Base-by-base conservation (phyloP, 2,888 invertebrate species). In the Noctua janthe region DNA sequence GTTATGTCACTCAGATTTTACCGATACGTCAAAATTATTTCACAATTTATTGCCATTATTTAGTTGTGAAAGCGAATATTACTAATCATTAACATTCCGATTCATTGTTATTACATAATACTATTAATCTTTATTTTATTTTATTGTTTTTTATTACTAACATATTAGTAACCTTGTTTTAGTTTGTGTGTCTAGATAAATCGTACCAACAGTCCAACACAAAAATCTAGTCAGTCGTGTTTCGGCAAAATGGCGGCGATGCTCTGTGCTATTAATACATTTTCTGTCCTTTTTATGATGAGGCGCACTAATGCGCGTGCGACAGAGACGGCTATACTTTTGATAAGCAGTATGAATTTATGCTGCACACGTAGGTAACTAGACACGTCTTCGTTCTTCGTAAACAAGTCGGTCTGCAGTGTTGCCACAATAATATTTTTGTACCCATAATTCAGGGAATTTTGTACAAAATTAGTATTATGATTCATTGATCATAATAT, bases 361-460 rank as follows among this genome's bases (percentile, higher is more conserved):
- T 94, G 94, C 93, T 94, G 96, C 95, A 95, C 94, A 96, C 96
- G 97, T 96, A 96, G 89, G 89, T 90, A 96, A 96, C 92, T 93
- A 96, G 96, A 96, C 96, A 96, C 96, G 96, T 96, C 96, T 95
- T 95, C 95, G 94, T 93, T 94, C 94, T 94, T 95, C 94, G 95
- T 96, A 96, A 97, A 96, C 96, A 97, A 96, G 94, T 93, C 90
- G 90, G 91, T 90, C 87, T 81, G 74, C 86, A 89, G 94, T 94
- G 95, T 94, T 96, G 94, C 96, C 94, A 94, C 90, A 81, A 91
- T 87, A 80, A 77, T 71, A 54, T 76, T 83, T 80, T 76, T 75
- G 78, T 80, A 77, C 88, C 90, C 75, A 78, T 66, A 71, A 66
- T 80, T 78, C 15, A 51, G 79, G 89, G 86, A 81, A 80, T 3